A percentile compares a stretch with the other conserved stretches of the same genome.
Evolutionary conservation across 1,140 invertebrate genomes (phyloP).

Genomic region (Nymphalis io): DNA sequence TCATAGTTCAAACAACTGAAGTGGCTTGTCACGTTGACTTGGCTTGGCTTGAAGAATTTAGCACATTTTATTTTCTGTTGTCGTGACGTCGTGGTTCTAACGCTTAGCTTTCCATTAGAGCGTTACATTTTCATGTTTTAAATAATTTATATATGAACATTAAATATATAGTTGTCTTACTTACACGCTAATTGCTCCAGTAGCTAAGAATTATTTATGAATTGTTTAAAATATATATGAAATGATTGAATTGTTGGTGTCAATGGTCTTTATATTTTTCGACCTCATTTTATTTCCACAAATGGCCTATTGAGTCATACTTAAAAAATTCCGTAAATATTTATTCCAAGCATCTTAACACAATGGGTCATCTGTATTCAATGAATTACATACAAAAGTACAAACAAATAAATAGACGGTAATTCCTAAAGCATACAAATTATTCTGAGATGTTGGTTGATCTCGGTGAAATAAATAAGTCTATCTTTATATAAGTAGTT

Average conservation of each 20-base stretch:
- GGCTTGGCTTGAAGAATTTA: constrained; percentile 66
- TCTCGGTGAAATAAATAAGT: too few species aligned
- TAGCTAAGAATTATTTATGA: not conserved
- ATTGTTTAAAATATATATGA: too few species aligned
- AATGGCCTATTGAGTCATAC: constrained; percentile 1
- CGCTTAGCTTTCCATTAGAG: constrained; percentile 71
- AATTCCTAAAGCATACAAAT: not conserved
- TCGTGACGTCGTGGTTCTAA: constrained; percentile 62
- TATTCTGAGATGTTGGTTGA: not conserved
- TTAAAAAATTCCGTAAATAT: constrained; percentile 1
- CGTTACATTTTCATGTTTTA: constrained; percentile 63
- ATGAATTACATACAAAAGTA: not conserved
- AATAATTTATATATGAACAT: constrained; percentile 1
- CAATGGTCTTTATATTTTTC: not conserved
- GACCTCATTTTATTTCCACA: constrained; percentile 2
- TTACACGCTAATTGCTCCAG: not conserved
- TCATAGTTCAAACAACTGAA: constrained; percentile 62
- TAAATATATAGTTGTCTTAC: not conserved
- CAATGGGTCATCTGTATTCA: constrained; percentile 5
- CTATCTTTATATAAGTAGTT: too few species aligned
- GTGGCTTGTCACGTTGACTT: constrained; percentile 66
- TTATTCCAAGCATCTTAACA: not conserved
- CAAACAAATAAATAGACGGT: not conserved
- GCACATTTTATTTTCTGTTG: constrained; percentile 62
- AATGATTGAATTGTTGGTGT: not conserved